Evolutionary conservation across 2,888 invertebrate species (phyloP).

Genomic region (Andrena bicolor): DNA sequence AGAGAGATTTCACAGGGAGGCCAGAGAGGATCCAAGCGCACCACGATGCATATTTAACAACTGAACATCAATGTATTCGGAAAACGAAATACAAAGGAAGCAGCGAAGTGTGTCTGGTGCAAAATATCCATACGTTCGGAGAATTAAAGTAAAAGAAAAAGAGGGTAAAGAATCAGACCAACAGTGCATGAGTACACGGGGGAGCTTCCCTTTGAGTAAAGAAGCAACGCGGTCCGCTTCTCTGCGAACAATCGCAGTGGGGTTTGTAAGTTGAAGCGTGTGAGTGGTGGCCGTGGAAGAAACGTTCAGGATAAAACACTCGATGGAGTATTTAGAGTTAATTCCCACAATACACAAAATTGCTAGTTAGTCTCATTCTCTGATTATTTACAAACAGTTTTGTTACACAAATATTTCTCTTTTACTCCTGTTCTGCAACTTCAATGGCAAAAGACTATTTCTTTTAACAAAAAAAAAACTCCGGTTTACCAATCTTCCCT

Average conservation of each 20-base stretch:
- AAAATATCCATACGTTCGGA: conserved; percentile 56
- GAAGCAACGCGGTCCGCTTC: conserved; percentile 41
- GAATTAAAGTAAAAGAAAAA: conserved; percentile 28
- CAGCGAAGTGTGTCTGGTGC: conserved; percentile 64
- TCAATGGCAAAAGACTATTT: no score
- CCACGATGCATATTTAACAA: conserved; percentile 66
- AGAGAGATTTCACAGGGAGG: conserved; percentile 53
- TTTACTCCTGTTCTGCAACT: no score
- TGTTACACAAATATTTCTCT: no score
- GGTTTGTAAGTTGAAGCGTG: conserved; percentile 16
- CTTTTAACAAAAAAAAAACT: no score
- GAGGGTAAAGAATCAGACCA: conserved; percentile 28
- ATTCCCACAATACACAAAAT: no score
- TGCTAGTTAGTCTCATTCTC: no score
- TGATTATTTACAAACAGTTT: no score
- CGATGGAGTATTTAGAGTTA: neutral
- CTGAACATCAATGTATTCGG: conserved; percentile 57
- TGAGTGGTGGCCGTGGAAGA: conserved; percentile 20
- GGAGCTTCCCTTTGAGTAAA: conserved; percentile 11
- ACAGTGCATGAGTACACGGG: conserved; percentile 44
- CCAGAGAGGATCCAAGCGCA: conserved; percentile 61
- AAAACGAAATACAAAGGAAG: conserved; percentile 66
- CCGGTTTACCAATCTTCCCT: no score
- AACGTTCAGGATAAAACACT: conserved; percentile 45
- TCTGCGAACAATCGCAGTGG: conserved; percentile 41